A percentile compares a stretch with the other conserved stretches of the same genome.
These are phyloP conservation scores for Neodiprion pinetum DNA, from an alignment of 1,140 invertebrate species.

Conservation along the genomic window DNA sequence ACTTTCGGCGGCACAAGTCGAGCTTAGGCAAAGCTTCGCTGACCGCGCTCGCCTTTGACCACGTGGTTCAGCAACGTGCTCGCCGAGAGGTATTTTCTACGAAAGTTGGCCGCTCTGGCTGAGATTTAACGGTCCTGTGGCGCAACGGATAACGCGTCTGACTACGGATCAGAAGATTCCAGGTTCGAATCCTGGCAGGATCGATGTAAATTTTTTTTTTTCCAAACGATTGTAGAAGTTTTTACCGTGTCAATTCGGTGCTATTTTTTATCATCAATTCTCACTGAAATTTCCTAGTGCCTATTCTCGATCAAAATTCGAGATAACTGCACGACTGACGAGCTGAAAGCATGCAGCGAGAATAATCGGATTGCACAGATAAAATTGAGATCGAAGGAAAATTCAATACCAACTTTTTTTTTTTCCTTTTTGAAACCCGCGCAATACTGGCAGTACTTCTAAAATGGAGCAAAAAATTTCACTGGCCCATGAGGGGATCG, in stretches of 20 bases:
- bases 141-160: constrained; percentile 77
- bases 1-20: too few species aligned
- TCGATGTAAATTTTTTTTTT: constrained; percentile 49
- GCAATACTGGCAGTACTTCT: too few species aligned
- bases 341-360: too few species aligned
- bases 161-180: constrained; percentile 77
- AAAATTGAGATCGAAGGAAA: not conserved
- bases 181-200: constrained; percentile 76
- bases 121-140: constrained; percentile 65
- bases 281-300: not conserved
- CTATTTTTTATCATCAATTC: not conserved
- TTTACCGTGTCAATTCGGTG: not conserved
- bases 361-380: not conserved
- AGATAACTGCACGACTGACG: too few species aligned
- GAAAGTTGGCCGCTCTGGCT: not conserved
- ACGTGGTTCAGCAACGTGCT: too few species aligned
- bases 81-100: too few species aligned
- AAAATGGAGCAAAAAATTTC: not conserved
- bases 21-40: too few species aligned
- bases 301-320: too few species aligned
- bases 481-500: constrained; percentile 12
- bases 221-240: constrained; percentile 22
- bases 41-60: too few species aligned
- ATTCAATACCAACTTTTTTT: too few species aligned
- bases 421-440: too few species aligned